A percentile compares a stretch with the other conserved stretches of the same genome.
phyloP scores from a whole-genome alignment of 2,113 vertebrate species.

The Larimichthys crocea region DNA sequence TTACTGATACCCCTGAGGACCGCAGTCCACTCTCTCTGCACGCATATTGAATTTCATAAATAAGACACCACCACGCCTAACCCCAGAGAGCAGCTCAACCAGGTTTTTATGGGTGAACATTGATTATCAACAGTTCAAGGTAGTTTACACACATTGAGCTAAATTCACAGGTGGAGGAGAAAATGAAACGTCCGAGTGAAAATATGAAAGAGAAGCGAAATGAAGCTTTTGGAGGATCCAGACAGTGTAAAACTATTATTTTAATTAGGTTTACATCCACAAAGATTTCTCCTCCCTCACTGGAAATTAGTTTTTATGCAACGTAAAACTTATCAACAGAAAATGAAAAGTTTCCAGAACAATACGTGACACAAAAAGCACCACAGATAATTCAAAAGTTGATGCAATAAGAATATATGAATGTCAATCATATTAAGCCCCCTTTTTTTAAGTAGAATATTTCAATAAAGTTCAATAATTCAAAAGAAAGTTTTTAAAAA shows the following conservation, averaged over 20 bases:
- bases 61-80: constrained; percentile 62
- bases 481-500: neutral
- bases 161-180: constrained; percentile 49
- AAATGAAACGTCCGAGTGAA: constrained; percentile 45
- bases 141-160: constrained; percentile 51
- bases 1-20: constrained; percentile 71
- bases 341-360: constrained; percentile 13
- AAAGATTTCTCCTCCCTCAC: constrained; percentile 18
- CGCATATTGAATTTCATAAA: constrained; percentile 77
- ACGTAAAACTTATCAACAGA: neutral
- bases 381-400: constrained; percentile 56
- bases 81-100: constrained; percentile 37
- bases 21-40: constrained; percentile 58
- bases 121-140: constrained; percentile 75
- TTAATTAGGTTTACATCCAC: constrained; percentile 49
- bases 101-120: constrained; percentile 61
- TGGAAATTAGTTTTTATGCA: constrained; percentile 47
- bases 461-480: neutral
- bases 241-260: constrained; percentile 51
- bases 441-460: neutral
- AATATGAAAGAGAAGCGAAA: constrained; percentile 48
- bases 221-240: constrained; percentile 31
- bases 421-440: neutral
- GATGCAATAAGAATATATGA: neutral
- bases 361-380: constrained; percentile 21